Evolutionary conservation across 2,113 vertebrate genomes (phyloP), one percentile per base, ranked within the genome.

Genomic region (Nymphicus hollandicus): DNA sequence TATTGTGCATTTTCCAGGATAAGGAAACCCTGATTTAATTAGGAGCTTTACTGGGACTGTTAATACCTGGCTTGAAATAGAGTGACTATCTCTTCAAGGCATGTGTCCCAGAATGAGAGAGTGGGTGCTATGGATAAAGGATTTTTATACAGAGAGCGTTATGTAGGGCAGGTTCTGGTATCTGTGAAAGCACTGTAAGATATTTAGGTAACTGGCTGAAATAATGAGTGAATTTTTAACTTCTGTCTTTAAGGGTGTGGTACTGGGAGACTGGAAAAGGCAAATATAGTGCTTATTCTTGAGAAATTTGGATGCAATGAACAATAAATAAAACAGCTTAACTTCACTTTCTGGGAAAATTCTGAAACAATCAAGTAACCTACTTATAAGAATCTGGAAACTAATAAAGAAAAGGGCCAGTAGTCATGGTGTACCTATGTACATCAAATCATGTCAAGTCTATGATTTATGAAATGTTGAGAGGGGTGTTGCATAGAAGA

Each of bases 31-130:
- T 78, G 43, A 41, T 61, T 87, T 87, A 89, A 87, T 78, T 81
- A 79, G 15, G 27, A 77, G 20, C 11, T 77, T 95, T 68, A 46
- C 29, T 60, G 25, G 4, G 33, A 73, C 64, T 90, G 14, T 4
- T 73, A 83, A 83, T 33, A 94, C 39, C 44, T 83, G 41, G 4
- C 41, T 94, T 56, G 53, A 90, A 95, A 86, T 15, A 65, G 37
- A 72, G 12, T 25, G 47, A 60, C 18, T 69, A 79, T 66, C 10
- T 61, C 64, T 82, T 85, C 29, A 87, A 52, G 52, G 10, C 33
- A 29, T 49, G 56, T 64, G 28, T 64, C 84, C 37, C 43, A 79
- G 43, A 94, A 64, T n/a, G 52, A 81, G 20, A 17, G 25, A 72
- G 56, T 50, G 24, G 35, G 56, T 81, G 61, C 14, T 58, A 52